Evolutionary conservation across 2,113 vertebrate genomes (phyloP), one percentile per base, ranked within the genome.

Genomic region (Oreotragus oreotragus): DNA sequence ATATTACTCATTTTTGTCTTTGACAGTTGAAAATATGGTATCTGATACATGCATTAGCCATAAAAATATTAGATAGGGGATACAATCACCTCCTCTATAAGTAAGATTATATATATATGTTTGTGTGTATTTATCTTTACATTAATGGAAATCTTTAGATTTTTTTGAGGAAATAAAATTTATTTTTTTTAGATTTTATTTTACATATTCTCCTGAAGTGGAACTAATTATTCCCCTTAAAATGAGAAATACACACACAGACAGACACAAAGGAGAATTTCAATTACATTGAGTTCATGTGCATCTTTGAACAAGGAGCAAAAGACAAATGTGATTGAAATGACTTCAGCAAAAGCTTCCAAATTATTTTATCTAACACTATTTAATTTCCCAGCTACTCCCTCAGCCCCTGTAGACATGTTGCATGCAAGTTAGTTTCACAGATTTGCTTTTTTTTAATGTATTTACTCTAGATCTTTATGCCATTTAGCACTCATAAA

Each of bases 321-420:
- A 99, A 99, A 98, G 99, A 99, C 98, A 99, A 99, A 98, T 99
- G 99, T 92, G 99, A 99, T 98, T 99, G 99, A 99, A 97, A 77
- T 90, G 76, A 84, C 36, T 90, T 84, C 1, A 89, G 77, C 96
- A 85, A 47, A 88, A 36, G 84, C 45, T n/a, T 91, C 70, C 66
- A 60, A 57, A 39, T 81, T 64, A 95, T 87, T 97, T 98, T 60
- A 57, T 25, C 81, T 93, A 85, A 94, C 73, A 96, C 66, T 81
- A 85, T 97, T 0, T 33, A 92, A 25, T 97, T 98, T 97, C 95
- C 95, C 90, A 93, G 25, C n/a, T 51, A 92, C 97, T 81, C 97
- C 97, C 80, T 84, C 53, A 98, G 33, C 98, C 76, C 96, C 98
- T 96, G 96, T 99, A 99, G 98, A 98, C 96, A 97, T 98, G 95